Conservation (phyloP, 2,113 vertebrate genomes). For the Periophthalmodon schlosseri region DNA sequence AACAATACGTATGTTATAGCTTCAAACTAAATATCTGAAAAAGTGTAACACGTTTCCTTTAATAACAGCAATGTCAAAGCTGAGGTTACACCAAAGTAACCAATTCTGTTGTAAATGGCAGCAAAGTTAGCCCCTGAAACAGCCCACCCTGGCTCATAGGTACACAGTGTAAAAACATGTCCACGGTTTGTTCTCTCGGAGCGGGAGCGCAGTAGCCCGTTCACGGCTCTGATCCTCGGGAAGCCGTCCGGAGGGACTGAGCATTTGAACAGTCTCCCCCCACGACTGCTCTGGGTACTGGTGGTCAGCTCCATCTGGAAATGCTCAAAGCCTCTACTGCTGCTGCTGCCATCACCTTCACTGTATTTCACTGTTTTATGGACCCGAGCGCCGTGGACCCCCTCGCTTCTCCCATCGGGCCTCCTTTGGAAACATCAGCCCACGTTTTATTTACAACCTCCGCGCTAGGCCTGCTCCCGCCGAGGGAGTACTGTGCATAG, state of each 20-base stretch:
- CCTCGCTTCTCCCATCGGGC: constrained; percentile 52
- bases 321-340: constrained; percentile 55
- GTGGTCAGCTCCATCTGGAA: constrained; percentile 68
- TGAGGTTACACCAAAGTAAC: no score
- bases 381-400: constrained; percentile 60
- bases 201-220: background rate
- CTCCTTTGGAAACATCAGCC: constrained; percentile 66
- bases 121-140: background rate
- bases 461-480: constrained; percentile 54
- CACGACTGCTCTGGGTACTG: constrained; percentile 33
- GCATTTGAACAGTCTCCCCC: constrained; percentile 20
- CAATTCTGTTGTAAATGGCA: background rate
- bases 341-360: constrained; percentile 64
- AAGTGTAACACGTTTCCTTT: no score
- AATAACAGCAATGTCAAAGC: no score
- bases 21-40: no score
- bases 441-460: constrained; percentile 71
- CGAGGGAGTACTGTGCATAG: constrained; percentile 30
- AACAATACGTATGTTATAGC: no score
- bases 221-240: constrained; percentile 13
- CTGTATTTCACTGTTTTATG: constrained; percentile 73
- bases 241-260: constrained; percentile 23
- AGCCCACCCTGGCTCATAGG: background rate
- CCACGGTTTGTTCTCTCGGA: constrained; percentile 4
- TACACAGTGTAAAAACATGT: background rate